Base-by-base conservation (phyloP, 2,113 vertebrate species). In the Silurus asotus region DNA sequence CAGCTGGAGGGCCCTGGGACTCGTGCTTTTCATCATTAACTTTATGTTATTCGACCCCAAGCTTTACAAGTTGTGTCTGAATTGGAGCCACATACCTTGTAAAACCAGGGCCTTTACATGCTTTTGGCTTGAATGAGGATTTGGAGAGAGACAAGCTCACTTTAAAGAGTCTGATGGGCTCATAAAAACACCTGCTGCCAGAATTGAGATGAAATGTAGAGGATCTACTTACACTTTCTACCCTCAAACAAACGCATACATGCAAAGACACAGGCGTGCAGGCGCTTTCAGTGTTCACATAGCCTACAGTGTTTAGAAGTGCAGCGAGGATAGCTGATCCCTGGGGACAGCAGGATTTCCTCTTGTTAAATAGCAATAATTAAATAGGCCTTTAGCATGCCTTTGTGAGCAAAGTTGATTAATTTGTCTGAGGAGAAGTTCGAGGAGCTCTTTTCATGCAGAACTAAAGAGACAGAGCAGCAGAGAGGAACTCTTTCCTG, bases 131-230 rank as follows among this genome's bases (percentile, higher is more conserved):
- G 91, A 93, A 93, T 88, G 90, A 92, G 93, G 91, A 92, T 91
- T 91, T 90, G 69, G 28, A 72, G 59, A 83, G 89, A 90, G 55
- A 59, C 89, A 92, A 92, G 91, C 28, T 93, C 86, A 89, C 67
- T 74, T 91, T 92, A 90, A 92, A 92, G 92, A 90, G 81, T 77
- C 64, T 67, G 88, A 87, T 89, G 67, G 82, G 89, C 81, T 85
- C 87, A 77, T 93, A 91, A 94, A 94, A 93, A 76, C 92, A 94
- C 93, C 91, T 92, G 93, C 90, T 92, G 89, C 85, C 91, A 67
- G 11, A 80, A 83, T 19, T 49, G 58, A 74, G 76, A 61, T 25
- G 45, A 64, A 20, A 45, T n/a, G 17, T 72, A 69, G 23, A 84
- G 62, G 9, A 65, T 67, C 15, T 23, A 56, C 28, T 28, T 37